Base-by-base conservation (phyloP, 2,113 vertebrate species). In the Halichoerus grypus region DNA sequence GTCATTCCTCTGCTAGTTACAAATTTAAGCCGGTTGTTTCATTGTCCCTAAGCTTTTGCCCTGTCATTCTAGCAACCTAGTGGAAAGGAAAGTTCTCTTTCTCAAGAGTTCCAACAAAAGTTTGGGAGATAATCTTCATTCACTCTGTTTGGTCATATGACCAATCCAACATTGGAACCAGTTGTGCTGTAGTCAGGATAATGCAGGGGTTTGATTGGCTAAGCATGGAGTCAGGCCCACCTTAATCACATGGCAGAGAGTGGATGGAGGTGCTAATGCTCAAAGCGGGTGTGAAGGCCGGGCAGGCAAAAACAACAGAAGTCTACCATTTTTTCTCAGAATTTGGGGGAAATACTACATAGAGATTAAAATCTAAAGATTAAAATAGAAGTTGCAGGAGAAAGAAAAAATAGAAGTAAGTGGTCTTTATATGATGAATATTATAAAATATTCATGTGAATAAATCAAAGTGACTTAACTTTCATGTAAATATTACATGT, bases 31-130 rank as follows among this genome's bases (percentile, higher is more conserved):
- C 63, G 24, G 39, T 84, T 85, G 36, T 82, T 77, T 84, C 69
- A 87, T 63, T 89, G 49, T 93, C 36, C 93, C 46, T 61, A 67
- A 18, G 13, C 7, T 85, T 97, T 80, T 96, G 21, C 12, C 80
- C 46, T 91, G 81, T 71, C 21, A 42, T 53, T 55, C 22, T 69
- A 69, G 28, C 46, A 86, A 89, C n/a, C 26, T 19, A 69, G 79
- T 94, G 18, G 33, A 74, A 55, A 80, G 42, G 42, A 72, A 74
- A 7, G 1, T 87, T 61, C 18, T 63, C 7, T 55, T 88, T 79
- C n/a, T 76, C 31, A 82, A 77, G 59, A 71, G 7, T 72, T 93
- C 46, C 36, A 59, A 22, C 5, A 19, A 61, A 92, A 65, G 4
- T 87, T 72, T 93, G 31, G 4, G 4, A 51, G 49, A 71, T 6